Conservation (phyloP, 2,888 invertebrate species). For the Rhogogaster chlorosoma region DNA sequence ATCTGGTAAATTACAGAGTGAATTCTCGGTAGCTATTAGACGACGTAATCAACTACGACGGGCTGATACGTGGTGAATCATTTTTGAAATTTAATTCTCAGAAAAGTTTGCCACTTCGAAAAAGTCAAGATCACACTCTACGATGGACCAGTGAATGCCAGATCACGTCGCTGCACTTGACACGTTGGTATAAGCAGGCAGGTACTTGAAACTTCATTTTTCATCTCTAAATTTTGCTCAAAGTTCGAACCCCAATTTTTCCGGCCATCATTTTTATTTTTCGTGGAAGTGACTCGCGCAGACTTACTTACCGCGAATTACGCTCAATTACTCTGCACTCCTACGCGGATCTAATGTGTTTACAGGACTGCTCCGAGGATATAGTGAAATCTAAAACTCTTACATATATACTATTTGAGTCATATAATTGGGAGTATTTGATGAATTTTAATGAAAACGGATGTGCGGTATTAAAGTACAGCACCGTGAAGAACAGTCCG, state of each 20-base stretch:
- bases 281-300: not conserved
- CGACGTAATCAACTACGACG: not conserved
- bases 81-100: not conserved
- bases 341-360: conserved; percentile 26
- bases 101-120: not conserved
- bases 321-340: conserved; percentile 24
- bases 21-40: conserved; percentile 9
- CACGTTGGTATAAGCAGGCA: not conserved
- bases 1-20: conserved; percentile 39
- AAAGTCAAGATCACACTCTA: not conserved
- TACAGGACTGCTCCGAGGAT: not conserved
- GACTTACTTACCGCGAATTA: not conserved
- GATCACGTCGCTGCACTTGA: conserved; percentile 40
- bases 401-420: conserved; percentile 20
- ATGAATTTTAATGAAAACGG: conserved; percentile 41
- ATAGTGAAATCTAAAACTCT: conserved; percentile 18
- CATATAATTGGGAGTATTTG: conserved; percentile 24
- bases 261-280: not conserved
- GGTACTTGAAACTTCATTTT: not conserved
- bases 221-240: not conserved
- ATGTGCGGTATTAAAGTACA: conserved; percentile 26
- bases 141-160: not conserved
- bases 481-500: not conserved
- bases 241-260: not conserved
- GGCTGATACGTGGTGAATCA: conserved; percentile 2